Base-by-base conservation (phyloP, 2,797 vertebrate species). In the Rhynchotus rufescens region DNA sequence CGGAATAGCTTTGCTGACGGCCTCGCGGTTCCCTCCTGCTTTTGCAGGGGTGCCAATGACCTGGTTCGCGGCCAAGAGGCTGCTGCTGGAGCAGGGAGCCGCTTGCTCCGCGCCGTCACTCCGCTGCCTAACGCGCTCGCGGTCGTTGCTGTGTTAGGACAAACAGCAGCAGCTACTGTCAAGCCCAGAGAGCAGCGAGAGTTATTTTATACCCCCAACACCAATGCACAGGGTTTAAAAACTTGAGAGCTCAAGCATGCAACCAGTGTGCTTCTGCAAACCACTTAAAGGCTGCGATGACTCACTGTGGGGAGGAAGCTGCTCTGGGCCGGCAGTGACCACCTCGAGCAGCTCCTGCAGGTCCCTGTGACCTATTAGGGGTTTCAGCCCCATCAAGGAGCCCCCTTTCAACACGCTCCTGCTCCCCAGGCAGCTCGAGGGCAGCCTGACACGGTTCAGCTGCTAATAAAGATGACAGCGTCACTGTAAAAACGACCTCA, bases 71-170 rank as follows among this genome's bases (percentile, higher is more conserved):
- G 51, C 91, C 81, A 94, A 80, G 84, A 36, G 0, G 26, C 45
- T 77, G 88, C 76, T 21, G 10, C 57, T 59, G 83, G 54, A 80
- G 68, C 65, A 66, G n/a, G 94, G 86, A 86, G 5, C 34, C 72
- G 59, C 68, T 71, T 72, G 86, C 90, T 75, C 75, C 12, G 88
- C 44, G 72, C 86, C 83, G 88, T 15, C 92, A 68, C 2, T 76
- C 88, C 67, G 54, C 78, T 20, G 84, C 86, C 65, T 23, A 78
- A 78, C n/a, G 45, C 28, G 19, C 66, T 62, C 47, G 67, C 61
- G 32, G 0, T 20, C 30, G 42, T 45, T 69, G 73, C 62, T 72
- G 61, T 12, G 68, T 16, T 78, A 85, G 87, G 71, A 65, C 61
- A 88, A 81, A 85, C 69, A 77, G 52, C 61, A 85, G 45, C 23